Evolutionary conservation across 1,140 invertebrate species (phyloP), one percentile per base, ranked within the genome.

Genomic region (Aphidius ervi): DNA sequence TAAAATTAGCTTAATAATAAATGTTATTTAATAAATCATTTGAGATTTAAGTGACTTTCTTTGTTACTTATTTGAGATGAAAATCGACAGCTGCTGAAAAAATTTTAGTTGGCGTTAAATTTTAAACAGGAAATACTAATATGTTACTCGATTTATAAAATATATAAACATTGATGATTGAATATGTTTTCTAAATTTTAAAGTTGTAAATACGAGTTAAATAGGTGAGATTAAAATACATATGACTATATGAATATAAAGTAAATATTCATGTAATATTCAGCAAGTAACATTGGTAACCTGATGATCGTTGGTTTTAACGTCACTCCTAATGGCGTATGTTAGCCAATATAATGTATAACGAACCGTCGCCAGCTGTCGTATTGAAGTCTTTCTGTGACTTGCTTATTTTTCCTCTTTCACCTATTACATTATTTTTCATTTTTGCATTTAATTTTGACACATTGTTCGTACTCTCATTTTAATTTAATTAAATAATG

Each of bases 291-390:
- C 39, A 9, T 57, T 48, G 57, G 61, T 61, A 47, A 64, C 47
- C 58, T 54, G 65, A 68, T 59, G 63, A 68, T 67, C 62, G 62
- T 66, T 67, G 60, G 64, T 69, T 64, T 66, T 68, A 64, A 61
- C 55, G 65, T 61, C 50, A 61, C 40, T 55, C 50, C 58, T 67
- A 67, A 71, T 68, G 68, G 70, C 60, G 60, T 64, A 67, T 62
- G 62, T 65, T 63, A 56, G 68, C 65, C 67, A 67, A 67, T 72
- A 70, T 64, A 67, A 66, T 65, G 65, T 56, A 67, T 70, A 68
- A 72, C 66, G 60, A 69, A 72, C 65, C 61, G 63, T 62, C 54
- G 55, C 58, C 70, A 71, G 68, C 63, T 71, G 68, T 67, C 61
- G 56, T 49, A 63, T 67, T 64, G 64, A 64, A 68, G 47, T 54